phyloP scores from a whole-genome alignment of 2,113 vertebrate species.

The Pontoporia blainvillei region DNA sequence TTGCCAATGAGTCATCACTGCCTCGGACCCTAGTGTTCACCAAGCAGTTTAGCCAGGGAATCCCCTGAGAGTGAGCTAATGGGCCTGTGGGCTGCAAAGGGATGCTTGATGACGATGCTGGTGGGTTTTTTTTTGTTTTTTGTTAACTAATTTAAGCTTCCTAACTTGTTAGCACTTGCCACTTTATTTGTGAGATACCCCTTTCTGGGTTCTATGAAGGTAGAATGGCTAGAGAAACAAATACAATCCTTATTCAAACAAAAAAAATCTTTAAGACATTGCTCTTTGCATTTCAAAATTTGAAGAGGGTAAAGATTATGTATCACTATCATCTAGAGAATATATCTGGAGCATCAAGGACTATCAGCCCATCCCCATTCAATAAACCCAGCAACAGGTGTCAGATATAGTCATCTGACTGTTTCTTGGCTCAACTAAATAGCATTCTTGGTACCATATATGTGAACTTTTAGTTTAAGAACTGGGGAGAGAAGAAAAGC shows the following conservation, averaged over 20 bases:
- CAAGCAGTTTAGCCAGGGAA: not conserved
- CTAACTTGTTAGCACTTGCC: not conserved
- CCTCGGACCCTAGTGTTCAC: not conserved
- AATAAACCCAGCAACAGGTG: not conserved
- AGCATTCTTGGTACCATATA: not conserved
- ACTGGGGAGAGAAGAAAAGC: not conserved
- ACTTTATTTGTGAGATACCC: not conserved
- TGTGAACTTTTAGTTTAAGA: not conserved
- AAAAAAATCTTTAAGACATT: not conserved
- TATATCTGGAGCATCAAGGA: not conserved
- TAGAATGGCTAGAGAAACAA: not conserved
- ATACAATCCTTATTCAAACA: not conserved
- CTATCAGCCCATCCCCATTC: not conserved
- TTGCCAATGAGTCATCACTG: not conserved
- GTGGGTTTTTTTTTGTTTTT: not conserved
- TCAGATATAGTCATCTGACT: not conserved
- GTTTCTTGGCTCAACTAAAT: not conserved
- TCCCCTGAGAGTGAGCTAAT: not conserved
- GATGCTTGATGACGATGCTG: not conserved
- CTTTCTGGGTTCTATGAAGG: not conserved
- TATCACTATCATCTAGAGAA: not conserved
- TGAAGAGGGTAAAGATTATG: not conserved
- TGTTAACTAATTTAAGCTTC: not conserved
- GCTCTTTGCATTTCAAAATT: slow-evolving; percentile 9
- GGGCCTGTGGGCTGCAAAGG: not conserved